Evolutionary conservation across 2,113 vertebrate species (phyloP).

Genomic region (Gopherus evgoodei): DNA sequence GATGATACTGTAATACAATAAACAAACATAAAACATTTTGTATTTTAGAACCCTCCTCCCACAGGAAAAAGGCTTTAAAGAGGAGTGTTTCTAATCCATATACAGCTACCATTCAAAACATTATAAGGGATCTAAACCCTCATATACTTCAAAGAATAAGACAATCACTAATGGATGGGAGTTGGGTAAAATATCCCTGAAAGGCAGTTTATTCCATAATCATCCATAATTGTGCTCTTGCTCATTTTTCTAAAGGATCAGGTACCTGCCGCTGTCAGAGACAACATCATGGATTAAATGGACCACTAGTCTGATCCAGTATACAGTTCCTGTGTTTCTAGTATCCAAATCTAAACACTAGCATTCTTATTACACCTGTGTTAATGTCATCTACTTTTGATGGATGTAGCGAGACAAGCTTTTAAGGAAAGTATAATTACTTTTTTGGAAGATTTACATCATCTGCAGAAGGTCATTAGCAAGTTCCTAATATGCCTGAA

Average conservation of each 20-base stretch:
- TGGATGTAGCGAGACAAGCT: background rate
- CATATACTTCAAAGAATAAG: background rate
- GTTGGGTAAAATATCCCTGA: background rate
- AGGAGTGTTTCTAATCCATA: background rate
- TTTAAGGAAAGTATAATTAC: conserved; percentile 7
- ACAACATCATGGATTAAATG: background rate
- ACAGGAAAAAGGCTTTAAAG: background rate
- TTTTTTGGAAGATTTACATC: background rate
- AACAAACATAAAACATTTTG: background rate
- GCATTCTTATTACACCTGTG: background rate
- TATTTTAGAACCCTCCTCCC: background rate
- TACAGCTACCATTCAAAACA: background rate
- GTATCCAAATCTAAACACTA: background rate
- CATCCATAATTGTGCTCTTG: background rate
- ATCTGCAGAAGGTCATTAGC: background rate
- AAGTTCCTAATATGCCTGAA: background rate
- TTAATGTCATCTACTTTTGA: background rate
- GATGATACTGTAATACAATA: background rate
- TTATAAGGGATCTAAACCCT: background rate
- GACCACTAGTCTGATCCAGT: background rate
- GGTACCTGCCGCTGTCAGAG: background rate
- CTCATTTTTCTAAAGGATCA: background rate
- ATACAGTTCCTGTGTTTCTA: background rate
- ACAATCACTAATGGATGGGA: background rate
- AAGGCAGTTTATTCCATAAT: background rate